Evolutionary conservation across 2,113 vertebrate species (phyloP).

Genomic region (Periophthalmodon schlosseri): DNA sequence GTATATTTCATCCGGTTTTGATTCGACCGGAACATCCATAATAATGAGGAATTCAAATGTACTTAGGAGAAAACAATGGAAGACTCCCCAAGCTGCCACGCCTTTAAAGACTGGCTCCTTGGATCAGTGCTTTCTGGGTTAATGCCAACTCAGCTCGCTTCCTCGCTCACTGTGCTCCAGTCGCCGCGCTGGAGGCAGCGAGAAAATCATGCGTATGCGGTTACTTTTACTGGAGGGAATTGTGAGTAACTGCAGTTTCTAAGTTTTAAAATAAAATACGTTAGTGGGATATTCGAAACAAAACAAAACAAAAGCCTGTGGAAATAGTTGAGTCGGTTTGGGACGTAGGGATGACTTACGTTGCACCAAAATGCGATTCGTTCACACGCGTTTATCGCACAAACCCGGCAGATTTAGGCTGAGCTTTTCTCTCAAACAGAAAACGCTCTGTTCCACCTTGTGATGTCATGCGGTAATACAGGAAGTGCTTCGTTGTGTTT

Average conservation of each 20-base stretch:
- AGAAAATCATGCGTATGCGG: background rate
- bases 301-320: too few species aligned
- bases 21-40: slow-evolving; percentile 12
- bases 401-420: too few species aligned
- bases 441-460: too few species aligned
- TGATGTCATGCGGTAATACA: too few species aligned
- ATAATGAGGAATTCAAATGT: background rate
- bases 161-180: background rate
- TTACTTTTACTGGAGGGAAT: background rate
- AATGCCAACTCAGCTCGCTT: slow-evolving; percentile 11
- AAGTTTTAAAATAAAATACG: too few species aligned
- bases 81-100: slow-evolving; percentile 22
- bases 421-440: too few species aligned
- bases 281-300: too few species aligned
- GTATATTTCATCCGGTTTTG: slow-evolving; percentile 15
- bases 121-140: slow-evolving; percentile 34
- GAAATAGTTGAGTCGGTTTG: too few species aligned
- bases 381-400: too few species aligned
- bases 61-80: slow-evolving; percentile 19
- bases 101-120: slow-evolving; percentile 27
- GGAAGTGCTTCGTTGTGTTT: too few species aligned
- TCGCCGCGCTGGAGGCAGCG: background rate
- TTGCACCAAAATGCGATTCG: too few species aligned
- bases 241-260: background rate
- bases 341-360: too few species aligned